Evolutionary conservation across 2,113 vertebrate species (phyloP).

Genomic region (Azemiops feae): DNA sequence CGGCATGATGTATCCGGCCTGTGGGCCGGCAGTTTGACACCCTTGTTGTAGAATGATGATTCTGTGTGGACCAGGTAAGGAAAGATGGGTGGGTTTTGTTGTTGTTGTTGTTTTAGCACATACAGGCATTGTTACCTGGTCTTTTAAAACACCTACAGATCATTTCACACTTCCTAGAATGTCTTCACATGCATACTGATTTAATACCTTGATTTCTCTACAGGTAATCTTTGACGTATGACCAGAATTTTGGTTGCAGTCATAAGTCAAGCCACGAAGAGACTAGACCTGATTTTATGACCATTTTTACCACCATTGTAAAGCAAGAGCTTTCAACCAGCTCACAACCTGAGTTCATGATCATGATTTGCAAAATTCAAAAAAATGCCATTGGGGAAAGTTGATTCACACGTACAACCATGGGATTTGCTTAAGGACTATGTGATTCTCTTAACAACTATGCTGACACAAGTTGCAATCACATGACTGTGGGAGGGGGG

Average conservation of each 20-base stretch:
- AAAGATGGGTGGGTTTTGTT: not conserved
- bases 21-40: too few relatives aligned
- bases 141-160: not conserved
- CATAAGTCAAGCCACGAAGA: not conserved
- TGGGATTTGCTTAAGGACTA: not conserved
- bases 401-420: not conserved
- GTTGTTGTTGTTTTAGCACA: not conserved
- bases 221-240: not conserved
- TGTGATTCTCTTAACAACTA: not conserved
- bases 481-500: not conserved
- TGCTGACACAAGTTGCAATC: not conserved
- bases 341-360: not conserved
- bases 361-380: not conserved
- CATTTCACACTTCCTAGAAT: not conserved
- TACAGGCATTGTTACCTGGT: not conserved
- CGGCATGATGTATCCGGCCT: too few relatives aligned
- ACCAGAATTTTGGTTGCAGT: not conserved
- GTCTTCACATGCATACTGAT: not conserved
- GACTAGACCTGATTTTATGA: not conserved
- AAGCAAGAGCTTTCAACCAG: not conserved
- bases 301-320: not conserved
- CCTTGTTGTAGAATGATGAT: not conserved
- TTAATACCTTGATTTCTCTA: not conserved
- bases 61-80: not conserved
- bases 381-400: not conserved